These are phyloP conservation scores for Aegithalos caudatus DNA, from an alignment of 2,113 vertebrate genomes.

Conservation along the genomic window DNA sequence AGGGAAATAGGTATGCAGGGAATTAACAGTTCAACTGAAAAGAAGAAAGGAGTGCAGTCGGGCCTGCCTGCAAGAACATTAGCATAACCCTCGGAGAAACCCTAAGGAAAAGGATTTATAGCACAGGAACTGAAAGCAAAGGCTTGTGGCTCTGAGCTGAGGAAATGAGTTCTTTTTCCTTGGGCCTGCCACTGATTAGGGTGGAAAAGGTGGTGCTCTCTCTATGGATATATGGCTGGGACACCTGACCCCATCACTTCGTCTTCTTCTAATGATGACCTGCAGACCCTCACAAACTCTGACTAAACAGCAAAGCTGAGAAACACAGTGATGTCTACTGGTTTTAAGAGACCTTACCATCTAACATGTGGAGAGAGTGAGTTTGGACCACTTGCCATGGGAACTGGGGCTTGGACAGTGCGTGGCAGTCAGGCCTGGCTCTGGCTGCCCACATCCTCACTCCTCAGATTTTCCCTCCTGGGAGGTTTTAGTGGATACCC, in stretches of 20 bases:
- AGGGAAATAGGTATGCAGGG: neutral
- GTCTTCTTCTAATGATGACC: neutral
- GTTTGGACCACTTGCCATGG: neutral
- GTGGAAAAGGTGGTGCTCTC: neutral
- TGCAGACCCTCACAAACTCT: neutral
- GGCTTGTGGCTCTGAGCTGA: neutral
- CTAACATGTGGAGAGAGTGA: neutral
- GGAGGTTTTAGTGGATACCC: neutral
- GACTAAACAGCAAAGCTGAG: neutral
- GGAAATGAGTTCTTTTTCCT: neutral
- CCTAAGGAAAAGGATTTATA: slow-evolving; percentile 5
- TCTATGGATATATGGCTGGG: rapidly evolving
- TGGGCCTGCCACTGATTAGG: neutral
- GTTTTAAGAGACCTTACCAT: neutral
- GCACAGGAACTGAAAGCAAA: neutral
- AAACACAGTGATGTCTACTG: neutral
- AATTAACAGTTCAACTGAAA: neutral
- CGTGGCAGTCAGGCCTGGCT: neutral
- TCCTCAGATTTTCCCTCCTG: neutral
- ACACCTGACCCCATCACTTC: too few relatives aligned
- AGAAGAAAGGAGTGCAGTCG: neutral
- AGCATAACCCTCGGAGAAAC: slow-evolving; percentile 23
- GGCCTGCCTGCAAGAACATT: neutral
- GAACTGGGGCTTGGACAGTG: neutral
- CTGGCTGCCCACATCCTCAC: rapidly evolving